Evolutionary conservation across 2,888 invertebrate genomes (phyloP), one percentile per base, ranked within the genome.

Genomic region (Steinernema scapterisci): DNA sequence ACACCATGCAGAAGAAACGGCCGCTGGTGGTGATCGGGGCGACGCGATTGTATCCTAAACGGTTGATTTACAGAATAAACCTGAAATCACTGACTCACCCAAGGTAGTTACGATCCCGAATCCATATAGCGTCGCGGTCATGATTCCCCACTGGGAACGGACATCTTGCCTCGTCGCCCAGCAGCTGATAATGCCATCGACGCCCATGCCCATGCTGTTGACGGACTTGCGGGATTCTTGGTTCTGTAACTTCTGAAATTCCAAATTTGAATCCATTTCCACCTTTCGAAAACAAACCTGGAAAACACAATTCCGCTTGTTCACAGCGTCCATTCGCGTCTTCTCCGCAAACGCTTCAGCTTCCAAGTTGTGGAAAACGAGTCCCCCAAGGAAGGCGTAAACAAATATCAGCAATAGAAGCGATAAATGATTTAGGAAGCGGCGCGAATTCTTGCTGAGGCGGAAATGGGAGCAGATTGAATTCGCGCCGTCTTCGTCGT

Each of bases 371-470:
- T 83, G 80, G 76, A 86, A 86, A 27, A 85, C 76, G 45, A 86
- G 76, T 51, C 86, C 86, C 21, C 86, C 86, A 25, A 81, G 75
- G 71, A 85, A 84, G 6, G 86, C 83, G 70, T 86, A 86, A 31
- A 77, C 44, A 21, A 86, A 78, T 1, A 86, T 82, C 43, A 85
- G 76, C 21, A 83, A 74, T 13, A 86, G 75, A 7, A 86, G 76
- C 3, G 84, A 83, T 73, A 80, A 84, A 73, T 86, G 85, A n/a
- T 85, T 76, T 1, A 84, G 84, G 79, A 85, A 84, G 43, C 84
- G 85, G 75, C 85, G 85, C 9, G 84, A 83, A 74, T 81, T 75
- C 84, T 85, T 52, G 21, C 38, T 38, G 38, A 38, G 5, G 5
- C 38, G 9, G 38, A 38, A 38, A 6, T 38, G 3, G 9, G 38